Evolutionary conservation across 2,113 vertebrate species (phyloP).

Genomic region (Rattus rattus): DNA sequence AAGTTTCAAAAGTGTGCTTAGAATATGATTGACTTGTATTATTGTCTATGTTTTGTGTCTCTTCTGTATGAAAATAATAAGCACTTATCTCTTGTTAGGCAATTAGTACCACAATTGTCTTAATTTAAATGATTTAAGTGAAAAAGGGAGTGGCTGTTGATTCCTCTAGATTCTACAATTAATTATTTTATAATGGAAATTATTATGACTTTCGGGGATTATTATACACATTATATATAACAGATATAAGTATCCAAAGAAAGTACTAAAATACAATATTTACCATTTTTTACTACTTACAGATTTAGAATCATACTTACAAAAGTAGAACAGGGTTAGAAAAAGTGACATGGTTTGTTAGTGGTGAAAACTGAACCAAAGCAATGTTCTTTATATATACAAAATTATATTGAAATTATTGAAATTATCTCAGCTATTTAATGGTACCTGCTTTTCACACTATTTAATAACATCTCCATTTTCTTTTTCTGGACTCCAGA

Average conservation of each 20-base stretch:
- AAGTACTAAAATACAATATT: background rate
- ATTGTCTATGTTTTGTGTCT: slow-evolving; percentile 15
- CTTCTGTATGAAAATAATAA: background rate
- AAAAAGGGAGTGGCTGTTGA: background rate
- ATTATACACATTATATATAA: slow-evolving; percentile 18
- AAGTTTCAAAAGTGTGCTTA: slow-evolving; percentile 40
- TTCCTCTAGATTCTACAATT: slow-evolving; percentile 45
- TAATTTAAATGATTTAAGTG: slow-evolving; percentile 37
- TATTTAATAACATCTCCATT: background rate
- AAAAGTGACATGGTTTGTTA: background rate
- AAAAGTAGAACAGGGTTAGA: background rate
- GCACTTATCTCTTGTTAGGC: slow-evolving; percentile 2
- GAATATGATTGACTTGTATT: background rate
- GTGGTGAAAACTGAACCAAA: background rate
- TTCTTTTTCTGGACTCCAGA: slow-evolving; percentile 27
- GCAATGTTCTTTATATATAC: background rate
- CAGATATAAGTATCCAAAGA: background rate
- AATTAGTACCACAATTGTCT: slow-evolving; percentile 49
- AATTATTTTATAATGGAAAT: slow-evolving; percentile 52
- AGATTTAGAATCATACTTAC: slow-evolving; percentile 15
- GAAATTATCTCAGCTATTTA: slow-evolving; percentile 7
- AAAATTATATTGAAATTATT: slow-evolving; percentile 5
- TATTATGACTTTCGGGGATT: background rate
- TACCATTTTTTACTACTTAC: slow-evolving; percentile 17
- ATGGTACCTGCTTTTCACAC: background rate